Evolutionary conservation across 1,140 invertebrate genomes (phyloP), one percentile per base, ranked within the genome.

Genomic region (Micrasema longulum): DNA sequence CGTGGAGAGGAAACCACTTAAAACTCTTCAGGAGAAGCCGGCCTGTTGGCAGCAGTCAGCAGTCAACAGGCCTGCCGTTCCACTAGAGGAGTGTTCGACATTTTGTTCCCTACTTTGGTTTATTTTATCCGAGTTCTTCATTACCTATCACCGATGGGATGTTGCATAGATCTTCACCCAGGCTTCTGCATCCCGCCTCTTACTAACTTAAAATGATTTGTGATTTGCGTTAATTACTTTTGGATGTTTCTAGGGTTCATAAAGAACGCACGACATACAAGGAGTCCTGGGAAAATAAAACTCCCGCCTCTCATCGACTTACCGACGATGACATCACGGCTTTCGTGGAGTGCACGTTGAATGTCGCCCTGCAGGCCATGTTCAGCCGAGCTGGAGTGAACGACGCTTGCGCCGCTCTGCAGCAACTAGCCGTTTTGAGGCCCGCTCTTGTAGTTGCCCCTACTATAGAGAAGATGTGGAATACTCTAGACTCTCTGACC

Each of bases 371-470:
- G 70, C 84, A 86, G 50, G 89, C 93, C 0, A 92, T 97, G 81
- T 97, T 95, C 81, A 91, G 89, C 52, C 91, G 92, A 78, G 84
- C 86, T 63, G 90, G 90, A 6, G 82, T 87, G 12, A 83, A 86
- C 14, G 89, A 93, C 75, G 87, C 91, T 26, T 89, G 87, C 5
- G 81, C 87, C 7, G 90, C 93, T 0, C 83, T 97, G 5, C 89
- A 94, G 74, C 86, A 92, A 80, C 82, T 98, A 52, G 90, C 94
- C 4, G 88, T 89, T 14, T 82, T 98, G 48, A 85, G 94, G 76
- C 95, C 96, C 1, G 91, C 93, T 72, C 82, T 95, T 12, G 90
- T 98, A 6, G 89, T 97, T 41, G 95, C 95, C 6, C 87, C 91
- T 48, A 82, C 97, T 12, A 78, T 98, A 35, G 94, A 97, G 75